These are phyloP conservation scores for Crossocerus cetratus DNA, from an alignment of 2,888 invertebrate species.

Conservation along the genomic window DNA sequence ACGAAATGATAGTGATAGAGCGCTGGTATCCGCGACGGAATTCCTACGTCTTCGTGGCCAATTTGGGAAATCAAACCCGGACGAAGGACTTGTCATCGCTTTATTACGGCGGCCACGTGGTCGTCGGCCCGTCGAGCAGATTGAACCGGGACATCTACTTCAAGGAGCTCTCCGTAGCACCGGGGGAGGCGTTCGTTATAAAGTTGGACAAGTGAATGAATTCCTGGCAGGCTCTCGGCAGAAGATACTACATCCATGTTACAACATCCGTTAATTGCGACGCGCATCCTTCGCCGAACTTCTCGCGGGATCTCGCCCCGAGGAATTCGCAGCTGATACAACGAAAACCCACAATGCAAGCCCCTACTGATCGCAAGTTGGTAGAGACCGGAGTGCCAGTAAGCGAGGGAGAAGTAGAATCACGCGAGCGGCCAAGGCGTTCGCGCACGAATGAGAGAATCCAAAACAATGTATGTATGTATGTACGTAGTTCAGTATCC, in stretches of 20 bases:
- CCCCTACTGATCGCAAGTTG: constrained; percentile 35
- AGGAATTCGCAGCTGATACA: constrained; percentile 24
- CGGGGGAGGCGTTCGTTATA: constrained; percentile 82
- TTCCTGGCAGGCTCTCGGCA: background rate
- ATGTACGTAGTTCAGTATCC: background rate
- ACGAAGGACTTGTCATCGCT: constrained; percentile 85
- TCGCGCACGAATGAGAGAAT: no score
- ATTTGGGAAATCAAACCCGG: constrained; percentile 81
- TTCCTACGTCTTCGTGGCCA: constrained; percentile 86
- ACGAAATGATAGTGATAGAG: constrained; percentile 84
- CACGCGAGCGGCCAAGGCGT: background rate
- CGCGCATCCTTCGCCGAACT: no score
- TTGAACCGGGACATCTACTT: constrained; percentile 78
- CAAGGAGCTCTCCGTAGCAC: constrained; percentile 79
- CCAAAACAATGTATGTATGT: no score
- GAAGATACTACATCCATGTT: background rate
- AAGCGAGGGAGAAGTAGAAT: background rate
- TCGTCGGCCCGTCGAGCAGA: constrained; percentile 79
- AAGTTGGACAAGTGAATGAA: constrained; percentile 79
- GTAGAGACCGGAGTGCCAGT: constrained; percentile 14
- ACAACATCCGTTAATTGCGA: no score
- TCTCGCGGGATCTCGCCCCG: no score
- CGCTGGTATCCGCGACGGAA: constrained; percentile 88
- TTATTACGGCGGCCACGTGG: constrained; percentile 85
- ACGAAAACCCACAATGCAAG: constrained; percentile 37